Evolutionary conservation across 2,888 invertebrate species (phyloP).

Genomic region (Drosophila affinis): DNA sequence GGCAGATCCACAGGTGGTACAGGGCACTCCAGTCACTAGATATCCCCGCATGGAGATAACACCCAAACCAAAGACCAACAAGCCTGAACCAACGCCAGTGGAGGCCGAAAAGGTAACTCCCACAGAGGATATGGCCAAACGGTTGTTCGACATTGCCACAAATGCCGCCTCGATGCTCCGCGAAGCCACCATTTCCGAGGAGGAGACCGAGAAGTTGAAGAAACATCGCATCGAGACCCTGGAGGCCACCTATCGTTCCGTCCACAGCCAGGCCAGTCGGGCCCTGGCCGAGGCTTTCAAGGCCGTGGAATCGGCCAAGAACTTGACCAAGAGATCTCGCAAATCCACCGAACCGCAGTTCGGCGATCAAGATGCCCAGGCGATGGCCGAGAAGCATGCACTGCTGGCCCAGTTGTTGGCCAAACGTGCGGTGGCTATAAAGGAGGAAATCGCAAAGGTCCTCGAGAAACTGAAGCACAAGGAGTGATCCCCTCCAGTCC

Average conservation of each 20-base stretch:
- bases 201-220: constrained; percentile 20
- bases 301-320: constrained; percentile 50
- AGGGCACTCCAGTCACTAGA: constrained; percentile 9
- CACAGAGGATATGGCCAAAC: constrained; percentile 29
- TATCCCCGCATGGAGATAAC: constrained; percentile 29
- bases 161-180: constrained; percentile 48
- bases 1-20: neutral
- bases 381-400: constrained; percentile 59
- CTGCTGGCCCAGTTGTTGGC: constrained; percentile 57
- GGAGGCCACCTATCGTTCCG: constrained; percentile 35
- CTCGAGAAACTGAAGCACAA: constrained; percentile 40
- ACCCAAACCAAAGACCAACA: neutral
- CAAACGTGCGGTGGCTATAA: constrained; percentile 49
- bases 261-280: constrained; percentile 36
- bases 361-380: constrained; percentile 28
- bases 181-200: constrained; percentile 45
- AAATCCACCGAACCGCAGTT: neutral
- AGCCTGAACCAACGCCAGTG: neutral
- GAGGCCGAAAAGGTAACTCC: neutral
- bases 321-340: constrained; percentile 33
- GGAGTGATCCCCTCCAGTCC: neutral
- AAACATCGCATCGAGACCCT: constrained; percentile 8
- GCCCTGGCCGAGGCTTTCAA: constrained; percentile 54
- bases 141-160: constrained; percentile 44
- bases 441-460: constrained; percentile 54